These are phyloP conservation scores for Sinelater perroti DNA, from an alignment of 2,888 invertebrate genomes.

Conservation along the genomic window DNA sequence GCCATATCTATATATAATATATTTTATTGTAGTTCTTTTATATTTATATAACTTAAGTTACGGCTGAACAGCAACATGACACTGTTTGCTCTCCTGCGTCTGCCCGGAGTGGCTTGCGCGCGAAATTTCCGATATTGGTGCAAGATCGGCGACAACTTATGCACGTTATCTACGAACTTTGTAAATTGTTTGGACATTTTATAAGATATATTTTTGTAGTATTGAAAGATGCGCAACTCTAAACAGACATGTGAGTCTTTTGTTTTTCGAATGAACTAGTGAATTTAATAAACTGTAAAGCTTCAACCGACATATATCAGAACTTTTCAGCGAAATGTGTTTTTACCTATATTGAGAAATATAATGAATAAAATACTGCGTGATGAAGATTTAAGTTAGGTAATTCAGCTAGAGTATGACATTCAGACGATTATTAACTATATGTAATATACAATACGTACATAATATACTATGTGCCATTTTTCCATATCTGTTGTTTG, in stretches of 20 bases:
- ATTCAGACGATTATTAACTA: constrained; percentile 61
- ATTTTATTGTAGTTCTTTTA: constrained; percentile 39
- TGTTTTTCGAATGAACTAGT: constrained; percentile 51
- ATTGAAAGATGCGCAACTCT: constrained; percentile 48
- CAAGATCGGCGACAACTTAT: constrained; percentile 38
- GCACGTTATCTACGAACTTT: constrained; percentile 53
- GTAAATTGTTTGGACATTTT: constrained; percentile 56
- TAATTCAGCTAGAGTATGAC: constrained; percentile 60
- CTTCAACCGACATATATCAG: constrained; percentile 57
- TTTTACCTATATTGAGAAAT: constrained; percentile 60
- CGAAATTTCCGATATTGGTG: constrained; percentile 54
- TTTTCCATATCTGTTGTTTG: constrained; percentile 49
- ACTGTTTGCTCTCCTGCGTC: constrained; percentile 29
- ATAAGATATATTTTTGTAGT: constrained; percentile 60
- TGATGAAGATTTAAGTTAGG: constrained; percentile 61
- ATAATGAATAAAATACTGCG: constrained; percentile 60
- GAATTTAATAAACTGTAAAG: constrained; percentile 55
- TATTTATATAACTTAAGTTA: constrained; percentile 39
- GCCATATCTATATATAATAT: constrained; percentile 34
- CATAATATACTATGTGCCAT: constrained; percentile 65
- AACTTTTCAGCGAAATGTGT: constrained; percentile 60
- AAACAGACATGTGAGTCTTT: constrained; percentile 40
- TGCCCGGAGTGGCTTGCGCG: constrained; percentile 28
- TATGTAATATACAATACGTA: constrained; percentile 64
- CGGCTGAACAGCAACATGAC: constrained; percentile 23